Conservation (phyloP, 1,140 invertebrate species). For the Leguminivora glycinivorella region DNA sequence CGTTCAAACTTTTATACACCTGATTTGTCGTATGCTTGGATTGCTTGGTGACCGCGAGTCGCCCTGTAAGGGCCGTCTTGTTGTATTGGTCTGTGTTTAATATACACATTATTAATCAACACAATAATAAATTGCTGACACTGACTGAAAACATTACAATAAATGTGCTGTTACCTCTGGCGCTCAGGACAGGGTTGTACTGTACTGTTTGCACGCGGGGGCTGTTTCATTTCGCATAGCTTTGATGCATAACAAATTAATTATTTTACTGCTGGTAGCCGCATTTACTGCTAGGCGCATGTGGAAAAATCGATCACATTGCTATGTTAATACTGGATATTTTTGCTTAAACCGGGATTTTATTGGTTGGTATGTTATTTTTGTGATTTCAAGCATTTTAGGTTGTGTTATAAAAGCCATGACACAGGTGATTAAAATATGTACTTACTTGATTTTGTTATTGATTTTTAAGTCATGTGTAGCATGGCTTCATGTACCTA, state of each 20-base stretch:
- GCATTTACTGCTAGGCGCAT: no score
- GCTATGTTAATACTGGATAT: not conserved
- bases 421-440: not conserved
- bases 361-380: not conserved
- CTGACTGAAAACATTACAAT: not conserved
- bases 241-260: constrained; percentile 13
- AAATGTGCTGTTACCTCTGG: not conserved
- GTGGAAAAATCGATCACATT: not conserved
- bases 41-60: no score
- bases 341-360: not conserved
- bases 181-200: not conserved
- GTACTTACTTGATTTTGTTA: not conserved
- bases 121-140: no score
- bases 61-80: no score
- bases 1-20: no score
- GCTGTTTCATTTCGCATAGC: constrained; percentile 17
- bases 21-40: no score
- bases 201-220: not conserved
- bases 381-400: constrained; percentile 19
- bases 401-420: not conserved
- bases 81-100: no score
- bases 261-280: not conserved
- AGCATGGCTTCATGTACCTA: no score
- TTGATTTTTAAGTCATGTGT: not conserved
- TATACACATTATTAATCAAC: no score